Evolutionary conservation across 2,797 vertebrate species (phyloP), one percentile per base, ranked within the genome.

Genomic region (Dendrocincla tyrannina): DNA sequence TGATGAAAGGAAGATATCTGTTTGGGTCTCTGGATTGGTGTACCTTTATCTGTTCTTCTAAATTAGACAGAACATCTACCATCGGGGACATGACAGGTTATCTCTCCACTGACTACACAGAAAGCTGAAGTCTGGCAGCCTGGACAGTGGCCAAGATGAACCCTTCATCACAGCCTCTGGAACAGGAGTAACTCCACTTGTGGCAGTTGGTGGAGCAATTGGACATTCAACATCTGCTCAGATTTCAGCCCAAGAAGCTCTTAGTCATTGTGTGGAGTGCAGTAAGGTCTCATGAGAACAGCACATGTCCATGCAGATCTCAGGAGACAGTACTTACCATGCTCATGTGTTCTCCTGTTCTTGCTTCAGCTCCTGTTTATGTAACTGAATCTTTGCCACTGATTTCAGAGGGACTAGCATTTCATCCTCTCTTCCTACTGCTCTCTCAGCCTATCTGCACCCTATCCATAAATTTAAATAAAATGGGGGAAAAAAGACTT

Each of bases 61-160:
- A 90, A 70, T 62, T 27, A 82, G 44, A 20, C 28, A 62, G 35
- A 47, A 23, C 6, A 20, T 24, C 50, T 35, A 6, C 35, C 2
- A 1, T 4, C 30, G 63, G n/a, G 32, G 17, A 30, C 39, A 5
- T 1, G 23, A 37, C 5, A 1, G 1, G 5, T 44, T 58, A 7
- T 8, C 9, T 62, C 30, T 44, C 39, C 47, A 9, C 24, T 14
- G 33, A 5, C 33, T 13, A 8, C 1, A 4, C n/a, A 46, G 76
- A 64, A 64, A 91, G n/a, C 19, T 3, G 15, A 30, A 41, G 47
- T 50, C 41, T 68, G 77, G 53, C 70, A 85, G 87, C 28, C 13
- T 0, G 0, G 10, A 3, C 4, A 10, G 44, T 3, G 37, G 20
- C 50, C 6, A 8, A 55, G 64, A 37, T 3, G 5, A 64, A 9